Evolutionary conservation across 2,888 invertebrate genomes (phyloP), one percentile per base, ranked within the genome.

Genomic region (Anoncus sp.): DNA sequence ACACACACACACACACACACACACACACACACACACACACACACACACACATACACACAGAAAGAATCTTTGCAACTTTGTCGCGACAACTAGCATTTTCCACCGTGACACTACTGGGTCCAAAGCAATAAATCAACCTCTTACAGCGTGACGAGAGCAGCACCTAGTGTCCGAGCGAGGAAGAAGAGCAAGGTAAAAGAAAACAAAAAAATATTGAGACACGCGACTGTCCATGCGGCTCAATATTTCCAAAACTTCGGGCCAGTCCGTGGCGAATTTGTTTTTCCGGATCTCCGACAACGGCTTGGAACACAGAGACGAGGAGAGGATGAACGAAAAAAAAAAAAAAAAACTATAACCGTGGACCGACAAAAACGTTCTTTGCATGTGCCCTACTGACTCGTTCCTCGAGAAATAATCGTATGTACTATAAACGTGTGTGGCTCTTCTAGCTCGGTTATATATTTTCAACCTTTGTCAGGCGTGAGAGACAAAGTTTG

Each of bases 191-290:
- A 20, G 24, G 14, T 16, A 24, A 24, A n/a, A 10, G 67, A 72
- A 67, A 16, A 71, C n/a, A 75, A 81, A 84, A 84, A 83, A 87
- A 88, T 87, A 88, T 88, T 87, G 85, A 86, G 87, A 88, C 88
- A 86, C 85, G 83, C 85, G 85, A 82, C 81, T 67, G 79, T 77
- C 82, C 53, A 63, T 77, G 67, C 70, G 77, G 81, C 86, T 81
- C 87, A 89, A 87, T 89, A 89, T 89, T 90, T 89, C 85, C 88
- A 87, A 89, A 90, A 90, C 88, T 88, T 83, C 43, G 77, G 24
- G 70, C 81, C 74, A 51, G 60, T 69, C 87, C 85, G 84, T 87
- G 84, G 87, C 90, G 84, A 87, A 90, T 89, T 80, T 40, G 14
- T 20, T 62, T 53, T 59, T 73, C 71, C 80, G 80, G 75, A 78